Evolutionary conservation across 2,797 vertebrate species (phyloP).

Genomic region (Enteromius paludinosus): DNA sequence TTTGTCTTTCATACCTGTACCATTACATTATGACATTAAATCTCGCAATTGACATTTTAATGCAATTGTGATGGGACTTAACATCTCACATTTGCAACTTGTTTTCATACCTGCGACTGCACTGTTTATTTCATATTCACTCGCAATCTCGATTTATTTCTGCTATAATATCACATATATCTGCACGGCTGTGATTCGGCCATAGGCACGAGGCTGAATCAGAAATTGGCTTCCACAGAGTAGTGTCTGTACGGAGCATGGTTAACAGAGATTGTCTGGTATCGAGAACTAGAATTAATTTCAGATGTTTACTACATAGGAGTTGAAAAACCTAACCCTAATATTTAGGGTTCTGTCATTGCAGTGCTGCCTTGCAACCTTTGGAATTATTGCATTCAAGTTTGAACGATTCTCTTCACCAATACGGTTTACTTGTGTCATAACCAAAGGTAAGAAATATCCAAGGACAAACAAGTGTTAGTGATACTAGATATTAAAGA

Average conservation of each 20-base stretch:
- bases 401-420: constrained; percentile 51
- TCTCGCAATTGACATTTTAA: neutral
- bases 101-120: neutral
- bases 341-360: neutral
- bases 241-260: neutral
- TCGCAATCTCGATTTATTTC: neutral
- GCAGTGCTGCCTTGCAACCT: neutral
- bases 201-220: neutral
- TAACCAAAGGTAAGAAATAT: constrained; percentile 32
- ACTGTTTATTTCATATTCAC: neutral
- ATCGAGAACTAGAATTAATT: neutral
- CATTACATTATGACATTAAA: neutral
- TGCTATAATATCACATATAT: neutral
- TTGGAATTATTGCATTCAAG: constrained; percentile 28
- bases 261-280: neutral
- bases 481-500: constrained; percentile 41
- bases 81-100: neutral
- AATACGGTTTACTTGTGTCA: constrained; percentile 24
- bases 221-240: neutral
- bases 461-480: constrained; percentile 36
- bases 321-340: neutral
- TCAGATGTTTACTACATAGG: neutral
- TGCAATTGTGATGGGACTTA: neutral
- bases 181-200: neutral
- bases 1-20: neutral